Evolutionary conservation across 2,797 vertebrate genomes (phyloP), one percentile per base, ranked within the genome.

Genomic region (Halcyon smyrnensis): DNA sequence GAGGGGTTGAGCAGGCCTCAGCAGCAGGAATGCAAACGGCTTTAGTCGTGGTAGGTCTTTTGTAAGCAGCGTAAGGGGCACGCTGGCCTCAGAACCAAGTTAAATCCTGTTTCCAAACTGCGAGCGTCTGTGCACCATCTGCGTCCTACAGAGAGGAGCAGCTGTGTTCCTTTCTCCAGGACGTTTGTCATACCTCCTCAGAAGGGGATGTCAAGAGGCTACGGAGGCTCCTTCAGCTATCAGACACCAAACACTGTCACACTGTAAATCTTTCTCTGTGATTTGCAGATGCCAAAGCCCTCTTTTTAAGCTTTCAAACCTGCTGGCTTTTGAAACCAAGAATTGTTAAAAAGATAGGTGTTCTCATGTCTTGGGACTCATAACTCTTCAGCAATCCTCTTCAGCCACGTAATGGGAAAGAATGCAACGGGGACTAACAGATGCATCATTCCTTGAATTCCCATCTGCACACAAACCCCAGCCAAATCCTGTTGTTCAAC

Each of bases 101-200:
- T 24, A 87, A 77, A 86, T 68, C 84, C 84, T 87, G 92, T 65
- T 59, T 67, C 91, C 91, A 89, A 92, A 88, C 81, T 73, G 78
- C 8, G 91, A 93, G 77, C n/a, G 75, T 82, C 90, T 95, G 94
- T 84, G 87, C 90, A 20, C 96, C 96, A 95, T 92, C 84, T 96
- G 95, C 50, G 84, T 56, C 94, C 95, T 18, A 17, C 21, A 15
- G 70, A 84, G 89, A 9, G 7, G 32, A 50, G 89, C 91, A 88
- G 94, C 80, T 93, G 87, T 2, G 46, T 11, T 87, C 67, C 86
- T 32, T 69, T 48, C 34, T 68, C 48, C 83, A 51, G 46, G 76
- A 85, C 75, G 50, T 60, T 68, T 45, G 68, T 82, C 75, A 70
- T 15, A 60, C 63, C 85, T 76, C 79, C 87, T 57, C 57, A 5